Evolutionary conservation across 2,113 vertebrate genomes (phyloP).

Genomic region (Lagenorhynchus albirostris): DNA sequence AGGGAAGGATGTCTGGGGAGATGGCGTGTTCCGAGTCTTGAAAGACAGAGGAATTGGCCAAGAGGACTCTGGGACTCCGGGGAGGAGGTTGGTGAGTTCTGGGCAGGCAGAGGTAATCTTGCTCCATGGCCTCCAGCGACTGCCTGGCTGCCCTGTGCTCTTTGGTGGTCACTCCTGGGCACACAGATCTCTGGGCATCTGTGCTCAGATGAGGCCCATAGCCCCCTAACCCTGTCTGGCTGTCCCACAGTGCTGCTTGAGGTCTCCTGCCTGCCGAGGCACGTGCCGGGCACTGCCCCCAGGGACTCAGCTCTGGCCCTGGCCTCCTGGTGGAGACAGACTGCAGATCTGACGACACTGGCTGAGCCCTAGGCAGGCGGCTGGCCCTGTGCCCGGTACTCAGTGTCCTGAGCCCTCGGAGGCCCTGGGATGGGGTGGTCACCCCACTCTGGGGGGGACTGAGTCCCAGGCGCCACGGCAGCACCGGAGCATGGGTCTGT

Average conservation of each 20-base stretch:
- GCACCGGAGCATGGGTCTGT: rapidly evolving
- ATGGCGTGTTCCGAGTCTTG: not conserved
- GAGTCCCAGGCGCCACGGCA: not conserved
- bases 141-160: not conserved
- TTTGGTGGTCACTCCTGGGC: not conserved
- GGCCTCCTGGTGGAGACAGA: not conserved
- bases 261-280: not conserved
- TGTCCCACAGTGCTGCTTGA: too few relatives aligned
- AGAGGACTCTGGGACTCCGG: not conserved
- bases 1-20: not conserved
- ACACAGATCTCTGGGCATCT: not conserved
- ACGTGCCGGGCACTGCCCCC: not conserved
- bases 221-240: rapidly evolving
- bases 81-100: not conserved
- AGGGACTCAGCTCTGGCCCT: not conserved
- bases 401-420: not conserved
- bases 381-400: not conserved
- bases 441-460: rapidly evolving
- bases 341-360: not conserved
- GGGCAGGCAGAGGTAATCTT: rapidly evolving
- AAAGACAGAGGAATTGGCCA: not conserved
- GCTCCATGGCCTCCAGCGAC: not conserved
- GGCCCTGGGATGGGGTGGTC: not conserved
- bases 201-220: not conserved
- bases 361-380: not conserved